Evolutionary conservation across 1,140 invertebrate genomes (phyloP).

Genomic region (Rhynchophorus ferrugineus): DNA sequence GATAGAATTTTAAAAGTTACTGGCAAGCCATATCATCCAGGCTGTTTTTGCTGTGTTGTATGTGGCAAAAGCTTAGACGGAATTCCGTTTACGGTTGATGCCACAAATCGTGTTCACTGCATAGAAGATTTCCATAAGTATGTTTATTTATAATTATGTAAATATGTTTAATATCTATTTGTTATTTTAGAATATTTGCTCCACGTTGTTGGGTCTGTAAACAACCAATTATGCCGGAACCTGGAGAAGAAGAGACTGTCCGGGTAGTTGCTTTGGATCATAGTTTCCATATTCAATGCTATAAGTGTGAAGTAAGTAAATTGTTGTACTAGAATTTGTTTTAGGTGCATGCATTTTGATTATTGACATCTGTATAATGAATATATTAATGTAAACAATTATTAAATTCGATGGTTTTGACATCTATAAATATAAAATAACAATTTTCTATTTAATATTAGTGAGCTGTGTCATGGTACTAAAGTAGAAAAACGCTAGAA

Average conservation of each 20-base stretch:
- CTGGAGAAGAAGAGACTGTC: conserved; percentile 92
- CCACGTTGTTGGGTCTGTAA: conserved; percentile 94
- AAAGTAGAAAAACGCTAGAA: too few species aligned
- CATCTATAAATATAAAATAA: too few species aligned
- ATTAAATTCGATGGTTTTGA: too few species aligned
- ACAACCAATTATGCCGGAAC: conserved; percentile 92
- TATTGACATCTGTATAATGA: too few species aligned
- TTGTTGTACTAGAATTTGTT: not conserved
- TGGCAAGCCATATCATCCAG: conserved; percentile 95
- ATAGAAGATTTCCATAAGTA: conserved; percentile 97
- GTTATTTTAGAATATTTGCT: conserved; percentile 77
- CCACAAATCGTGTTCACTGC: conserved; percentile 95
- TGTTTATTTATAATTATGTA: conserved; percentile 1
- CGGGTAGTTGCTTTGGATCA: conserved; percentile 94
- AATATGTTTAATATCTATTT: not conserved
- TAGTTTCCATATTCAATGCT: conserved; percentile 95
- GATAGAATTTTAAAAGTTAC: conserved; percentile 92
- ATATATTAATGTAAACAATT: too few species aligned
- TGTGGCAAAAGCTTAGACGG: conserved; percentile 95
- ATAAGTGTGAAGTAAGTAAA: conserved; percentile 81
- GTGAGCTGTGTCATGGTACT: too few species aligned
- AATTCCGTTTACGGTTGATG: conserved; percentile 96
- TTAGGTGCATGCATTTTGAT: too few species aligned
- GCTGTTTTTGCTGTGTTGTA: conserved; percentile 91
- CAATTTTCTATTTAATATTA: too few species aligned